Percentiles rank a stretch among this genome's conserved stretches.
phyloP scores from a whole-genome alignment of 2,113 vertebrate species.

The Pedionomus torquatus region DNA sequence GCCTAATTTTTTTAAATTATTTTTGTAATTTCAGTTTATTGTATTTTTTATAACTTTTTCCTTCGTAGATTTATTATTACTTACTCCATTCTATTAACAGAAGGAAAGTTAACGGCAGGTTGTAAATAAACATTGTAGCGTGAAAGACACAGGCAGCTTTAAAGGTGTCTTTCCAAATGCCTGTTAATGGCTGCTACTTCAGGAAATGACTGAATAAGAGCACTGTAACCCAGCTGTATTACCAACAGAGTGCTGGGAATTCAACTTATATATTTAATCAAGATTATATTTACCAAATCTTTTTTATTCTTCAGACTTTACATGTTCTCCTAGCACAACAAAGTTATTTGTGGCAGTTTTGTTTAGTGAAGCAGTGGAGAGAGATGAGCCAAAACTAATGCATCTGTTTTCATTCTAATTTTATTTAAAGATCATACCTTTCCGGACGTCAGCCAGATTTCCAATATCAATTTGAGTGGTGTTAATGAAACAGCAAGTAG shows the following conservation, averaged over 20 bases:
- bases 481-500: conserved; percentile 85
- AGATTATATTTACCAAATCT: neutral
- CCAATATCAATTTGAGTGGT: conserved; percentile 82
- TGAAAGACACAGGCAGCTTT: neutral
- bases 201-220: neutral
- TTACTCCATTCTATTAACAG: neutral
- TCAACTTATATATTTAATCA: neutral
- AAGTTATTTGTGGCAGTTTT: neutral
- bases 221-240: neutral
- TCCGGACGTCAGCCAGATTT: conserved; percentile 93
- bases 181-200: neutral
- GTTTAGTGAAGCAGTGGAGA: neutral
- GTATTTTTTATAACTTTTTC: neutral
- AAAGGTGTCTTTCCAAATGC: neutral
- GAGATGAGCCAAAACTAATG: neutral
- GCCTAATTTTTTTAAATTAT: neutral
- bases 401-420: neutral
- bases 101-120: neutral
- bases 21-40: neutral
- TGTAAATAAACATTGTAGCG: neutral
- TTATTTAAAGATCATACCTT: conserved; percentile 74
- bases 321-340: neutral
- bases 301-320: neutral
- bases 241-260: neutral
- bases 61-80: neutral